Conservation (phyloP, 2,888 invertebrate genomes). For the Acronicta aceris region DNA sequence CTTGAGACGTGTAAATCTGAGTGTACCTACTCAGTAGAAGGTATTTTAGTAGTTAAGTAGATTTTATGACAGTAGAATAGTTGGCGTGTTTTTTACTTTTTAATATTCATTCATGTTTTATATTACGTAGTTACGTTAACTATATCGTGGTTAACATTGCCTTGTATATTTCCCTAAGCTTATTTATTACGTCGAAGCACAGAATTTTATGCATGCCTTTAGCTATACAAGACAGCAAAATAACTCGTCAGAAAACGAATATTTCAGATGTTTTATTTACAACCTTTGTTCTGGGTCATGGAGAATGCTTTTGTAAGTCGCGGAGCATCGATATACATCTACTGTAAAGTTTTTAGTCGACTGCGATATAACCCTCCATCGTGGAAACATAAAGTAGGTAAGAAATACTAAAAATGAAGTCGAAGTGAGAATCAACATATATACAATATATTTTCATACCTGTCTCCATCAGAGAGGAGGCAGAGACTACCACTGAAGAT, state of each 20-base stretch:
- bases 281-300: slow-evolving; percentile 3
- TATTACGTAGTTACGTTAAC: background rate
- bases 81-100: background rate
- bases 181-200: background rate
- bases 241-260: slow-evolving; percentile 10
- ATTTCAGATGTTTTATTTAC: slow-evolving; percentile 27
- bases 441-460: too few relatives aligned
- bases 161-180: background rate
- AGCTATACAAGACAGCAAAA: background rate
- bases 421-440: too few relatives aligned
- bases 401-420: too few relatives aligned
- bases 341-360: too few relatives aligned
- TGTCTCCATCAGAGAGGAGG: too few relatives aligned
- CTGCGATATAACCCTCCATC: too few relatives aligned
- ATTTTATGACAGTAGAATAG: background rate
- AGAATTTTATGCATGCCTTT: background rate
- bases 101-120: too few relatives aligned
- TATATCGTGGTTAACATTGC: background rate
- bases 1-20: too few relatives aligned
- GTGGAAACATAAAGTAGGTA: too few relatives aligned
- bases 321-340: too few relatives aligned
- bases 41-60: slow-evolving; percentile 21
- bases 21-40: too few relatives aligned
- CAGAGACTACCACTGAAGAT: too few relatives aligned
- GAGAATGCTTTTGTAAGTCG: background rate